Conservation (phyloP, 1,140 invertebrate species). For the Oryctes rhinoceros region DNA sequence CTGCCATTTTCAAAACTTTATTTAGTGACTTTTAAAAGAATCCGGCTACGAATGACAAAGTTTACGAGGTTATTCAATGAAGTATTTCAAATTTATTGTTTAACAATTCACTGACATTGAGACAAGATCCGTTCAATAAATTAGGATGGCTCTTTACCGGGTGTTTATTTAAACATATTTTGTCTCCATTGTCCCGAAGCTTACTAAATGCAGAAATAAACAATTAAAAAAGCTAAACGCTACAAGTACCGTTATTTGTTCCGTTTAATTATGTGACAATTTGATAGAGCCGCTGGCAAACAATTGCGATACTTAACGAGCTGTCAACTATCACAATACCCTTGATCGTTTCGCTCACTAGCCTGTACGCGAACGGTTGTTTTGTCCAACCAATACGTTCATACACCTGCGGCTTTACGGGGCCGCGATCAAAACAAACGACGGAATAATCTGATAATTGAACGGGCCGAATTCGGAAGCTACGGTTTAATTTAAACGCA, state of each 20-base stretch:
- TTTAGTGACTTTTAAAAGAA: too few species aligned
- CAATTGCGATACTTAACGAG: slow-evolving; percentile 9
- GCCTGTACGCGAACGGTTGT: neutral
- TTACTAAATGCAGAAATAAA: neutral
- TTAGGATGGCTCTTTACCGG: too few species aligned
- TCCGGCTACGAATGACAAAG: too few species aligned
- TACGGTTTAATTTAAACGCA: slow-evolving; percentile 7
- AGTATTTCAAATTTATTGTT: too few species aligned
- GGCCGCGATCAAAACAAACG: neutral
- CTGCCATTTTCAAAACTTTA: too few species aligned
- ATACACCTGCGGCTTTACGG: neutral
- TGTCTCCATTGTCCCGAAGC: too few species aligned
- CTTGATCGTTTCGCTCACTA: neutral
- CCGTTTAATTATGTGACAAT: neutral
- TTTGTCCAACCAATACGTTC: neutral
- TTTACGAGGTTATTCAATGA: too few species aligned
- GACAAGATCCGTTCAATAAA: too few species aligned
- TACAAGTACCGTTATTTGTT: slow-evolving; percentile 1
- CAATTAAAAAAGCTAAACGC: neutral
- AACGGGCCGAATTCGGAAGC: neutral
- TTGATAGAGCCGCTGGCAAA: neutral
- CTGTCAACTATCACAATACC: neutral
- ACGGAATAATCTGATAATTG: slow-evolving; percentile 7
- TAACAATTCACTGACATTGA: too few species aligned
- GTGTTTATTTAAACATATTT: too few species aligned